Base-by-base conservation (phyloP, 1,140 invertebrate species). In the Leptopilina boulardi region DNA sequence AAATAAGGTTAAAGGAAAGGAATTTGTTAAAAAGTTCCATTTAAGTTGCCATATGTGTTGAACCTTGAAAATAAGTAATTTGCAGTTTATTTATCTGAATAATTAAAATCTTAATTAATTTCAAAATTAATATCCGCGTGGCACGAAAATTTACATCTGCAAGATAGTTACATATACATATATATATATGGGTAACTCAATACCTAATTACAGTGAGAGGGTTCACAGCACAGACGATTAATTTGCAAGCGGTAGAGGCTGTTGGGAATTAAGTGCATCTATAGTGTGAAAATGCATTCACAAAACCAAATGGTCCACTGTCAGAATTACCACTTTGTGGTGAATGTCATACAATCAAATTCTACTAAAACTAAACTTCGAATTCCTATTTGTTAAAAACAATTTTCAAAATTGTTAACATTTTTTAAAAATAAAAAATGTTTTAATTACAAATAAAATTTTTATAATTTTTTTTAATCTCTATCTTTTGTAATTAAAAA, bases 121-220 rank as follows among this genome's bases (percentile, higher is more conserved):
- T 66, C 13, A 30, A 23, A 66, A 66, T 66, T 30, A 66, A 66
- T 66, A 66, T 30, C 11, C 56, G 23, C 8, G 13, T 30, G 21
- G 21, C 56, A 66, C n/a, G 56, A 66, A 66, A n/a, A 66, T 66
- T 2, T 30, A 66, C 56, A 66, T 15, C 23, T 13, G 21, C 56
- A 59, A 26, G 23, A 30, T 66, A 30, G 56, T 30, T 66, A 51
- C 6, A 21, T 54, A 21, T 59, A 26, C 30, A 30, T 66, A 66
- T 66, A 21, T 59, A 26, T 66, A 30, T 66, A 66, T 66, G 11
- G 1, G 56, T 66, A 30, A 30, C 23, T 30, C 13, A 23, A 66
- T 66, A 66, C 23, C 56, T 66, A 66, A 66, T 66, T 66, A 66
- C 56, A 66, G 56, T 30, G 56, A 66, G 26, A 30, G 56, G 23